Evolutionary conservation across 2,113 vertebrate species (phyloP).

Genomic region (Casuarius casuarius): DNA sequence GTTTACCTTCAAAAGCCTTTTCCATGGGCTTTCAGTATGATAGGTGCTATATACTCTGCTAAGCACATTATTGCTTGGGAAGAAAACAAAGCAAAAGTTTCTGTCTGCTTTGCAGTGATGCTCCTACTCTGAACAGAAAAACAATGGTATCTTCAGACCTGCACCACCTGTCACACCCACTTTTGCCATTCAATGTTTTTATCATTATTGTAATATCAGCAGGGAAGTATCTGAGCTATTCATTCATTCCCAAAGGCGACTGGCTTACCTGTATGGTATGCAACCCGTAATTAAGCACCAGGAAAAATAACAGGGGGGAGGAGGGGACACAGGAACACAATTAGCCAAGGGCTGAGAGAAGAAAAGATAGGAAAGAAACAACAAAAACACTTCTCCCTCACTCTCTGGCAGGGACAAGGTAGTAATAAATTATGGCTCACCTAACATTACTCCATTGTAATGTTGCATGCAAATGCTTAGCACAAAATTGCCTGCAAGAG

Average conservation of each 20-base stretch:
- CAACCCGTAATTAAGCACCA: constrained; percentile 39
- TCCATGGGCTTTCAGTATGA: neutral
- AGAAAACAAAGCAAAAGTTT: neutral
- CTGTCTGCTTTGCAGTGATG: neutral
- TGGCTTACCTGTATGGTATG: neutral
- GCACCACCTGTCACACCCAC: neutral
- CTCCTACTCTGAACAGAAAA: neutral
- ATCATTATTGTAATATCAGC: neutral
- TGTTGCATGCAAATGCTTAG: constrained; percentile 5
- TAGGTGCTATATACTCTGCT: neutral
- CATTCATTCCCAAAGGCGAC: constrained; percentile 17
- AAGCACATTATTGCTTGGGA: neutral
- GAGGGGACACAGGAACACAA: neutral
- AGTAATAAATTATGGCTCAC: constrained; percentile 8
- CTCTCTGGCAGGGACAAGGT: neutral
- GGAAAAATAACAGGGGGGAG: neutral
- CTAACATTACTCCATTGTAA: neutral
- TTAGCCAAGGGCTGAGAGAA: constrained; percentile 18
- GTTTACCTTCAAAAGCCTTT: neutral
- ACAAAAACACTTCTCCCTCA: neutral
- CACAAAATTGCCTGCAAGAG: constrained; percentile 14
- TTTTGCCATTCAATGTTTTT: neutral
- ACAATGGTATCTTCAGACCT: neutral
- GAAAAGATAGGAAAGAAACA: neutral
- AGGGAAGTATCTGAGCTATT: neutral